Evolutionary conservation across 2,113 vertebrate species (phyloP).

Genomic region (Gymnorhina tibicen): DNA sequence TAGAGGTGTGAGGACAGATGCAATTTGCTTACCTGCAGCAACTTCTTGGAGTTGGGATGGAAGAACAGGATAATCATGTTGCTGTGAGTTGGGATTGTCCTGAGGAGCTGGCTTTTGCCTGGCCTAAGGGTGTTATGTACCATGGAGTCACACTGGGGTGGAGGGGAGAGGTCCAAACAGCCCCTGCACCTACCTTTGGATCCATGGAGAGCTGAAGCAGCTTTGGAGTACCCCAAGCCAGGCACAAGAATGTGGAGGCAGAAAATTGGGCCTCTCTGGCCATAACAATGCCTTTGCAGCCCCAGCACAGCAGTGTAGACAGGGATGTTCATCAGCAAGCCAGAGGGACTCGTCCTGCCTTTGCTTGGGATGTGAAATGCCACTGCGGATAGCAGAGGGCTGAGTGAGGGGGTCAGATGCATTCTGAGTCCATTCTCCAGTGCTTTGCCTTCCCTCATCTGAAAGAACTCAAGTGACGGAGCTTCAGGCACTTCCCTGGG

Average conservation of each 20-base stretch:
- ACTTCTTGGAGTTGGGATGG: neutral
- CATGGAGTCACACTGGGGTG: neutral
- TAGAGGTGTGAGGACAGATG: neutral
- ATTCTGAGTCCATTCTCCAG: neutral
- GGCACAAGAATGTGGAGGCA: neutral
- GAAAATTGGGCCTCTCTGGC: neutral
- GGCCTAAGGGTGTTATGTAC: neutral
- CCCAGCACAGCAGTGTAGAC: neutral
- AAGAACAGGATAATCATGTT: neutral
- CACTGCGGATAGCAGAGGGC: neutral
- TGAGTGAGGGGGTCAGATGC: neutral
- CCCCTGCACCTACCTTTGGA: neutral
- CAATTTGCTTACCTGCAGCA: neutral
- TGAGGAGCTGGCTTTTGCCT: neutral
- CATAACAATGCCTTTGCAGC: neutral
- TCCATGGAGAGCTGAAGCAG: neutral
- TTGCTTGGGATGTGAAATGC: neutral
- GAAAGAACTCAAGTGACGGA: neutral
- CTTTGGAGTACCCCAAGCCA: neutral
- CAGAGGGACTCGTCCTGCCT: neutral
- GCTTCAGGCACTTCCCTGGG: conserved; percentile 33
- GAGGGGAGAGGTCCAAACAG: neutral
- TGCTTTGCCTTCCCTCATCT: conserved; percentile 9
- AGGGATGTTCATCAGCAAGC: neutral
- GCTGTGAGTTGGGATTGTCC: neutral